Evolutionary conservation across 2,797 vertebrate genomes (phyloP).

Genomic region (Rhyacichthys aspro): DNA sequence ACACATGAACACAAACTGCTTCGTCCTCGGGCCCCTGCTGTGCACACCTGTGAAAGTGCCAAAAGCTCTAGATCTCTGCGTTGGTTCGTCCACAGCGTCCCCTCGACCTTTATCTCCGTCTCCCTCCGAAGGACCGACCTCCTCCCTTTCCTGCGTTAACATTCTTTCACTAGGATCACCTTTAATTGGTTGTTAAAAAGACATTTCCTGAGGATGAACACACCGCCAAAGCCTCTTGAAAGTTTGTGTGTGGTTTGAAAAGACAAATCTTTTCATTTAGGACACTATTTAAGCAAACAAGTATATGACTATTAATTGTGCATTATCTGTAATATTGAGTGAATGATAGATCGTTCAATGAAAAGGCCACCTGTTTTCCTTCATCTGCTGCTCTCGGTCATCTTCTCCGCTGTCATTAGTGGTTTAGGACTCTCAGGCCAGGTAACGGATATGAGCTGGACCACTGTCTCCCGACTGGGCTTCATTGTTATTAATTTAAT

Average conservation of each 20-base stretch:
- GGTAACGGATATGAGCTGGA: slow-evolving; percentile 23
- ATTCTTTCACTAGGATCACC: slow-evolving; percentile 69
- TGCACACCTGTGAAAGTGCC: slow-evolving; percentile 78
- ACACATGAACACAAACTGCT: slow-evolving; percentile 49
- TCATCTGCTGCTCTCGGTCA: slow-evolving; percentile 11
- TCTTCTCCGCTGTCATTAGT: slow-evolving; percentile 15
- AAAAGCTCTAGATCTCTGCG: slow-evolving; percentile 50
- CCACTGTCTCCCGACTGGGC: slow-evolving; percentile 34
- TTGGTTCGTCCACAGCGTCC: slow-evolving; percentile 38
- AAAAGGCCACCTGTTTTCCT: slow-evolving; percentile 24
- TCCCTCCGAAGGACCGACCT: slow-evolving; percentile 52
- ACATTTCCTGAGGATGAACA: slow-evolving; percentile 73
- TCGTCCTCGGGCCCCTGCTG: slow-evolving; percentile 69
- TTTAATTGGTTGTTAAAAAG: slow-evolving; percentile 79
- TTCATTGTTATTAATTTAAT: slow-evolving; percentile 35
- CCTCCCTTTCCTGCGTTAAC: slow-evolving; percentile 66
- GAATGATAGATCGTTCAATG: slow-evolving; percentile 14
- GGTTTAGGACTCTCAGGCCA: slow-evolving; percentile 32
- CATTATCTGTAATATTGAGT: slow-evolving; percentile 18
- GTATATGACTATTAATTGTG: no score
- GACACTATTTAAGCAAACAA: not conserved
- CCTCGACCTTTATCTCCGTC: slow-evolving; percentile 26
- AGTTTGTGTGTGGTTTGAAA: not conserved
- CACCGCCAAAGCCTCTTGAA: slow-evolving; percentile 55
- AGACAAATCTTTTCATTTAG: not conserved